phyloP scores from a whole-genome alignment of 2,797 vertebrate species.

The Crypturellus tataupa region DNA sequence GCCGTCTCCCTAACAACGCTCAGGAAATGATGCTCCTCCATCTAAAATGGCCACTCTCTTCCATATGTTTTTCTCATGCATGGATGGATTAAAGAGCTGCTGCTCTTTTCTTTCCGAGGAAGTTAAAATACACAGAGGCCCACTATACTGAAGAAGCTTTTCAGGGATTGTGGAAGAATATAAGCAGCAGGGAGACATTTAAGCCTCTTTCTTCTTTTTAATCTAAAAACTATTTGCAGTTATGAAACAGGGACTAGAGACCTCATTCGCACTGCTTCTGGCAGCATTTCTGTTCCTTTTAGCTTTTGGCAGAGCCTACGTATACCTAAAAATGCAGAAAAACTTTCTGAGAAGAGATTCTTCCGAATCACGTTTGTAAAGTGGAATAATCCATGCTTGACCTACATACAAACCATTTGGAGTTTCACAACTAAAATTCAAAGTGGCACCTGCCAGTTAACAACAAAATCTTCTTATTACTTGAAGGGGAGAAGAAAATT shows the following conservation, averaged over 20 bases:
- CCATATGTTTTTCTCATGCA: background rate
- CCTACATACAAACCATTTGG: slow-evolving; percentile 53
- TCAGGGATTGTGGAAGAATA: background rate
- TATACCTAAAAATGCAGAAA: slow-evolving; percentile 26
- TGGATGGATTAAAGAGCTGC: slow-evolving; percentile 8
- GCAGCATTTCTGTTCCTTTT: slow-evolving; percentile 16
- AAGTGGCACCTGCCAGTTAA: slow-evolving; percentile 68
- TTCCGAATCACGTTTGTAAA: slow-evolving; percentile 20
- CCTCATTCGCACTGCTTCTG: background rate
- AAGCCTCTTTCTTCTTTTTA: slow-evolving; percentile 32
- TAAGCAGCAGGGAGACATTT: background rate
- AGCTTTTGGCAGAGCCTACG: background rate
- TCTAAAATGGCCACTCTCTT: background rate
- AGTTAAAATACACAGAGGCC: slow-evolving; percentile 21
- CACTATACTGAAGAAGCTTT: background rate
- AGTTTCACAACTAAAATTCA: slow-evolving; percentile 46
- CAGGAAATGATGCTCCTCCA: background rate
- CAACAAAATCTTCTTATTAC: slow-evolving; percentile 46
- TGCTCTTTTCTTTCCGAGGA: background rate
- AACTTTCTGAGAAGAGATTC: slow-evolving; percentile 26
- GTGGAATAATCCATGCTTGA: slow-evolving; percentile 53
- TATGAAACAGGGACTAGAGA: slow-evolving; percentile 12
- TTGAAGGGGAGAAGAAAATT: slow-evolving; percentile 49
- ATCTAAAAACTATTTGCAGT: slow-evolving; percentile 7
- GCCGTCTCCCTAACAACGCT: background rate